Evolutionary conservation across 64 coral and sea anemone species (phyloP), one percentile per base, ranked within the genome.

Genomic region (Pocillopora damicornis): DNA sequence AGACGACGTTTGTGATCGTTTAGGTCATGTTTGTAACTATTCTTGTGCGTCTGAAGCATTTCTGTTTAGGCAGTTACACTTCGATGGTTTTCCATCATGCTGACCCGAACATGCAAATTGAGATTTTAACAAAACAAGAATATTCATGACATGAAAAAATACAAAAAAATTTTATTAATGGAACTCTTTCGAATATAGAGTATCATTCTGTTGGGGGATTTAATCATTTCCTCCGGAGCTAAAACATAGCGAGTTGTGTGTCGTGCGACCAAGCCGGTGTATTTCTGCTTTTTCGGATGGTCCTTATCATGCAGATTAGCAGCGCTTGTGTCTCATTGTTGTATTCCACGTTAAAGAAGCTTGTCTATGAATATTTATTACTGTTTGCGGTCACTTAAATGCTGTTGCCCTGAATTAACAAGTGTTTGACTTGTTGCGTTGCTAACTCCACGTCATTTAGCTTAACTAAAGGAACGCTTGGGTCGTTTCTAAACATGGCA

Each of bases 91-190:
- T 20, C 20, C 56, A 35, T 26, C 67, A 71, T 23, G 18, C 62
- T 81, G 17, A 38, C 61, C 80, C 30, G 36, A 67, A 42, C 34
- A 83, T 59, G 36, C 81, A 85, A 85, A 85, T 85, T 73, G 65
- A 23, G 37, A 26, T 71, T 71, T 72, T 8, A 73, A 85, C 64
- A 72, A 85, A 85, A 65, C 63, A 6, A 45, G 81, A 85, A 85
- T 85, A 85, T 85, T 85, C 81, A 85, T 85, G 72, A 85, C 81
- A 59, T 22, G 63, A 85, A 85, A 85, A 85, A 85, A 85, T 72
- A 85, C 64, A 85, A 7, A 51, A 71, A 73, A 73, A 72, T 37
- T 73, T 30, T 37, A 51, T 72, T 85, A 22, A 58, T 14, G 13
- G 18, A 69, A 1, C 12, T 73, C 67, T 72, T 72, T 20, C 30